Evolutionary conservation across 2,113 vertebrate species (phyloP).

Genomic region (human (Homo sapiens)): GRCh38 chr12:41235001-41235500

Average conservation of each 20-base stretch:
- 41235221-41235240: neutral
- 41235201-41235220: neutral
- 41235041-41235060: conserved; percentile 43
- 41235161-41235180: neutral
- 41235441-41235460: neutral
- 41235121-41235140: neutral
- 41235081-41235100: neutral
- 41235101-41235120: neutral
- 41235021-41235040: conserved; percentile 49
- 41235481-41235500: neutral
- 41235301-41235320: neutral
- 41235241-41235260: neutral
- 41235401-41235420: neutral
- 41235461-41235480: neutral
- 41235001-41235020: conserved; percentile 76
- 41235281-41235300: neutral
- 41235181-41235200: neutral
- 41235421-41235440: neutral
- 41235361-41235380: neutral
- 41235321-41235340: neutral
- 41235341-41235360: neutral
- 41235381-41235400: neutral
- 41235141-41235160: neutral
- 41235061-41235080: neutral
- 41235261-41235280: neutral